These are phyloP conservation scores for Penaeus indicus DNA, from an alignment of 1,140 invertebrate species.

Conservation along the genomic window DNA sequence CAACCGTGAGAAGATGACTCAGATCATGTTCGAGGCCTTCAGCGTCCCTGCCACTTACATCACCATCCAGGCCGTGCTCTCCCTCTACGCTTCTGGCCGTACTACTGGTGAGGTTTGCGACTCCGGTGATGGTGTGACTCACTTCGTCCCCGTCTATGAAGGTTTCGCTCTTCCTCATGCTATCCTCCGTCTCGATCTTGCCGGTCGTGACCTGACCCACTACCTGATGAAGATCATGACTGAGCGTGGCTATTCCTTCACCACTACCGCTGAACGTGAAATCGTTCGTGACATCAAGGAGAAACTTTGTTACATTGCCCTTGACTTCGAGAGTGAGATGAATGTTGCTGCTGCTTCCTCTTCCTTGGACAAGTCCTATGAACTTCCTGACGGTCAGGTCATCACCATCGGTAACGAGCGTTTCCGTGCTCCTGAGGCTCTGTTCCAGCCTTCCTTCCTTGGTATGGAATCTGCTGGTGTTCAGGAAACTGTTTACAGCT, in stretches of 20 bases:
- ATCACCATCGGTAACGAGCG: slow-evolving; percentile 74
- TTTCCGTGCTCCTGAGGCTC: too few relatives aligned
- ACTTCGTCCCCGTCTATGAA: too few relatives aligned
- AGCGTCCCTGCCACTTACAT: too few relatives aligned
- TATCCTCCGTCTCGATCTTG: slow-evolving; percentile 1
- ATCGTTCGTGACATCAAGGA: slow-evolving; percentile 95
- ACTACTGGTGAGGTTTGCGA: too few relatives aligned
- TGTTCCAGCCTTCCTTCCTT: too few relatives aligned
- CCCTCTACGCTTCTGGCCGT: too few relatives aligned
- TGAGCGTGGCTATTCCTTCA: slow-evolving; percentile 72
- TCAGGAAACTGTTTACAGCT: too few relatives aligned
- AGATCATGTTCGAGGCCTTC: slow-evolving; percentile 77
- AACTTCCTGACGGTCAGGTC: slow-evolving; percentile 89
- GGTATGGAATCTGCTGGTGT: too few relatives aligned
- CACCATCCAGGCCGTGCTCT: too few relatives aligned
- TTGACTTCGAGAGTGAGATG: slow-evolving; percentile 96
- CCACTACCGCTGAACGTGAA: slow-evolving; percentile 83
- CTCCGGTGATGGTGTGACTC: too few relatives aligned
- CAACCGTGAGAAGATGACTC: slow-evolving; percentile 82
- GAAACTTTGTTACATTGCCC: slow-evolving; percentile 91
- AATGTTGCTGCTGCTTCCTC: slow-evolving; percentile 84
- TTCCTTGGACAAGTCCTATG: slow-evolving; percentile 92
- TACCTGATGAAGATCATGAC: slow-evolving; percentile 75
- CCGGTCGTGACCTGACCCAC: slow-evolving; percentile 71
- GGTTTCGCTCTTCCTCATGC: too few relatives aligned